These are phyloP conservation scores for Percopsis omiscomaycus DNA, from an alignment of 2,797 vertebrate genomes.

Conservation along the genomic window DNA sequence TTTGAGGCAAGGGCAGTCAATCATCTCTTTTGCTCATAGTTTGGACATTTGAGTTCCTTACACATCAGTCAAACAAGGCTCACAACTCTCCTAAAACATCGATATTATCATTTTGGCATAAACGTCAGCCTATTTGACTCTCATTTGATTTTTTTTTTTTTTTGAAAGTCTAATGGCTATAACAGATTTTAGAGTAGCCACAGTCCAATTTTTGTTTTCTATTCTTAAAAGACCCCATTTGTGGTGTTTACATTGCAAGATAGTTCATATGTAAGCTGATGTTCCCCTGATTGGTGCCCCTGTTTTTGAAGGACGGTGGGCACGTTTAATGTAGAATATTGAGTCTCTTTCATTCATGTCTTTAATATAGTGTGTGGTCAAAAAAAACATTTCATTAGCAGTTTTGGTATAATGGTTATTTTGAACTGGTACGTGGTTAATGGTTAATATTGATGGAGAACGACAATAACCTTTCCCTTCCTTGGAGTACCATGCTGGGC, in stretches of 20 bases:
- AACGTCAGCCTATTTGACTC: too few species aligned
- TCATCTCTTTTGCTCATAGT: not conserved
- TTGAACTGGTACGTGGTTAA: conserved; percentile 3
- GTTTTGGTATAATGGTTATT: conserved; percentile 12
- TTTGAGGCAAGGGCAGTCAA: not conserved
- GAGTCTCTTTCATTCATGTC: conserved; percentile 19
- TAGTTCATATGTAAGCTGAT: conserved; percentile 4
- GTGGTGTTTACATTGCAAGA: conserved; percentile 4
- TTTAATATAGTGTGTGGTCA: conserved; percentile 4
- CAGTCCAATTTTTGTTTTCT: conserved; percentile 4
- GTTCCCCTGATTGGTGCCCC: not conserved
- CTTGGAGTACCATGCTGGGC: not conserved
- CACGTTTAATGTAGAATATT: conserved; percentile 14
- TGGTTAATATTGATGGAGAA: not conserved
- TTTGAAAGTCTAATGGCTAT: too few species aligned
- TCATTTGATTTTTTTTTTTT: too few species aligned
- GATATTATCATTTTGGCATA: too few species aligned
- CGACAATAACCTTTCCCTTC: not conserved
- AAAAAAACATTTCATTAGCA: conserved; percentile 7
- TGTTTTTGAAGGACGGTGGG: conserved; percentile 3
- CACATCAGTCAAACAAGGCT: not conserved
- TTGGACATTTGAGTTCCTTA: conserved; percentile 1
- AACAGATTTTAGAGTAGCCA: not conserved
- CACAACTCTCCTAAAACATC: too few species aligned
- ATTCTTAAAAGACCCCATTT: conserved; percentile 7